Evolutionary conservation across 35 echinoderm and acorn worm genomes (phyloP), one percentile per base, ranked within the genome.

Genomic region (Lytechinus variegatus): DNA sequence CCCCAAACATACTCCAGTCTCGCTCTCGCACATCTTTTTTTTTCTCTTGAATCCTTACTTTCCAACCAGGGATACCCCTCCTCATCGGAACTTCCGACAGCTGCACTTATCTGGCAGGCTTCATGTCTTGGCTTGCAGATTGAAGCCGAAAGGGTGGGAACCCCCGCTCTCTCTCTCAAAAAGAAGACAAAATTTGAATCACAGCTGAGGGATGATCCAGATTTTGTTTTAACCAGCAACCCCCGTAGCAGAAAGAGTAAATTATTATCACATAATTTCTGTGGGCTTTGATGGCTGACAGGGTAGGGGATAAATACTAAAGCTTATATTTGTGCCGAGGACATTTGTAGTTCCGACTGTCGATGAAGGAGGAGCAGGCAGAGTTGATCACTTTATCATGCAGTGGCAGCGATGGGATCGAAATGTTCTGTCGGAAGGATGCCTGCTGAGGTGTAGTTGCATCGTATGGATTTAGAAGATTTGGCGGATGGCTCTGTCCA

Each of bases 81-180:
- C 66, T 79, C 66, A 7, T 79, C 66, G 66, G 66, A 79, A 79
- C 66, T 79, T 79, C 66, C 52, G 88, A 90, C 88, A 90, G 88
- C 88, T 90, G 88, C 88, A 90, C 88, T 90, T 90, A 90, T 90
- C 88, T 90, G 88, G 29, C 88, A 90, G 28, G 28, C 29, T 90
- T 90, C 88, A 90, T 29, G 28, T 54, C 29, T 33, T 90, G 88
- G 88, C 88, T 54, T 10, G 52, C 10, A 44, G 88, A 90, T 90
- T 90, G 88, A 54, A 90, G 29, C 29, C 88, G 88, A 90, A 90
- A 90, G 88, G 88, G 88, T 52, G 88, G 88, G 88, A 44, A 52
- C 28, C 33, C 33, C 33, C 33, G 27, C 27, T 52, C 88, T 90
- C 13, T 12, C 12, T 13, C 9, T 21, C 88, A 52, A 21, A 54